Base-by-base conservation (phyloP, 1,140 invertebrate genomes). In the Drosophila lacertosa region DNA sequence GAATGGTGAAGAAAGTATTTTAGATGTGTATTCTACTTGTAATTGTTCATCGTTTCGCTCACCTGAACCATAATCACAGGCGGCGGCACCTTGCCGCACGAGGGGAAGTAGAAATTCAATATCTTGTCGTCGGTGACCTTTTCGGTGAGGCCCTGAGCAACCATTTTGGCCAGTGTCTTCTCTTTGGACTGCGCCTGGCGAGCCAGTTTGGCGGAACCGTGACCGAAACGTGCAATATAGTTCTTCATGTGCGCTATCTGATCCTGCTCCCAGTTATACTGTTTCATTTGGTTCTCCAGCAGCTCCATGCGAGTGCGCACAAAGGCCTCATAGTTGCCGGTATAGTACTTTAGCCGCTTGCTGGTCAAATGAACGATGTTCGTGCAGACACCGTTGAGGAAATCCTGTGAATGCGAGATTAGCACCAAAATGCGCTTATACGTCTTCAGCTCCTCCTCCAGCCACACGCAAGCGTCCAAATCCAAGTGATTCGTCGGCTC, bases 161-260 rank as follows among this genome's bases (percentile, higher is more conserved):
- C 97, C 99, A 99, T 99, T 92, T 99, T 99, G 4, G 98, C 98
- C 45, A 99, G 92, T 0, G 98, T 99, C 92, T 99, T 99, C 92
- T 99, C 99, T 92, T 99, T 99, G 60, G 97, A 99, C 92, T 99
- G 98, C 42, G 99, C 99, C 92, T 99, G 99, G 62, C 98, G 93
- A 0, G 99, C 99, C 37, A 99, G 92, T 92, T 99, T 99, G 0
- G 98, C 98, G 44, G 97, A 98, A 86, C 99, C 99, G 92, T 99
- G 99, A 94, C 99, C 99, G 92, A 99, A 99, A 53, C 99, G 93
- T 0, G 99, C 99, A 76, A 99, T 99, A 91, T 99, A 99, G 91
- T 99, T 99, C 95, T 99, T 99, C 99, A 99, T 99, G 89, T 99
- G 97, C 63, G 97, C 94, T 53, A 99, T 99, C 92, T 99, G 98